Base-by-base conservation (phyloP, 2,797 vertebrate species). In the Carapus acus region DNA sequence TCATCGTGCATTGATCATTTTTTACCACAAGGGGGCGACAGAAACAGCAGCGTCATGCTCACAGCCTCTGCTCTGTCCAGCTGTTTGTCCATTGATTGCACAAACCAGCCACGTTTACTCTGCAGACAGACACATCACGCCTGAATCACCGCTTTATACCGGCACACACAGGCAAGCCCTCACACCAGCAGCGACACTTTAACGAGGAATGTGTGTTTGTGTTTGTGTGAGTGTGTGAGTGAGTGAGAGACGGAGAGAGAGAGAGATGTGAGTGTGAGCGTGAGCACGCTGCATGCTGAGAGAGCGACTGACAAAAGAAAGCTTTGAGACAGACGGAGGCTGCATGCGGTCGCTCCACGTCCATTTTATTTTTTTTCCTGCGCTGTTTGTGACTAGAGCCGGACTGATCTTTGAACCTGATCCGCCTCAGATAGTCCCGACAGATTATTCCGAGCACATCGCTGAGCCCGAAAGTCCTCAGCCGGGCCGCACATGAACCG, bases 361-460 rank as follows among this genome's bases (percentile, higher is more conserved):
- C 61, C 52, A 58, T 66, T 20, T 59, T 61, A 36, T 7, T 2
- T 36, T 36, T 36, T 33, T 33, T 11, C 3, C 8, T 36, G 17
- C 16, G 3, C 38, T 12, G 20, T 46, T 36, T n/a, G 13, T 6
- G 34, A 36, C 13, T 15, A 2, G 34, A 36, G n/a, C 15, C 42
- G 24, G 39, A 2, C 21, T 71, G 83, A 84, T 59, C 80, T 81
- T 85, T 85, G 83, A 66, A 76, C 81, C 58, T 23, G 61, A 23
- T 41, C 43, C 4, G 15, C 52, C 53, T 62, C 59, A 16, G 23
- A 43, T 39, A 18, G 40, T 12, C 27, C 43, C 1, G 22, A 23
- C 12, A 3, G 34, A 60, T 56, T 53, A 7, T 11, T 12, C 55
- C 2, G 53, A 19, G 4, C 58, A 21, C 50, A 36, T 50, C 51